Evolutionary conservation across 2,888 invertebrate species (phyloP), one percentile per base, ranked within the genome.

Genomic region (Bellardia bayeri): DNA sequence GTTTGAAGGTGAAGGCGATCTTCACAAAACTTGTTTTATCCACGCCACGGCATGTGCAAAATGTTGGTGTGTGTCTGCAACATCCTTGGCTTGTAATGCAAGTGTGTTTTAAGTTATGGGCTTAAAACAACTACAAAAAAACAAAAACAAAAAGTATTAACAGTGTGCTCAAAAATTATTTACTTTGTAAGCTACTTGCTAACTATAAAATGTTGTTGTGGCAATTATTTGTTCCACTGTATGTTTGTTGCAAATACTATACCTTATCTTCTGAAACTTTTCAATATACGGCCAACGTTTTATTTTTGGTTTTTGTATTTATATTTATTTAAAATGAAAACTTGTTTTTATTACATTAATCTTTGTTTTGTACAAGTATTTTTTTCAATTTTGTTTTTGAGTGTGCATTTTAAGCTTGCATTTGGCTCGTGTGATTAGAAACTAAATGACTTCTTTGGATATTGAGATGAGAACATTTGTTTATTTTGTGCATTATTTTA

Each of bases 1-100:
- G 13, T 82, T 72, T 85, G 82, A 87, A 87, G 87, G 85, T 87
- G 84, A 87, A 87, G 87, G 82, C 82, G 86, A 86, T 85, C 82
- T 82, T 79, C 16, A 78, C 54, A 61, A 82, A 87, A 87, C 87
- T 82, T 78, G 87, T 87, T 87, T 72, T 37, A 23, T 56, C 9
- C 40, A 64, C 51, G 69, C 63, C 56, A 78, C 56, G 45, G 37
- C 66, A 68, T 74, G 64, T 76, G 56, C 58, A 49, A 69, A 33
- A 58, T 3, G 11, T 69, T 63, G 37, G n/a, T 49, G 23, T 54
- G 71, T 68, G 61, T 58, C 71, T 33, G 30, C 68, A 85, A 82
- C 54, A 87, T 87, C 87, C 87, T 85, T 87, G 87, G 82, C 79
- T 87, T 72, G 83, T 58, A 61, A 74, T 63, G 74, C 78, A 82